Percentiles rank a stretch among this genome's conserved stretches.
These are phyloP conservation scores for Prionailurus bengalensis DNA, from an alignment of 2,113 vertebrate species.

Conservation along the genomic window DNA sequence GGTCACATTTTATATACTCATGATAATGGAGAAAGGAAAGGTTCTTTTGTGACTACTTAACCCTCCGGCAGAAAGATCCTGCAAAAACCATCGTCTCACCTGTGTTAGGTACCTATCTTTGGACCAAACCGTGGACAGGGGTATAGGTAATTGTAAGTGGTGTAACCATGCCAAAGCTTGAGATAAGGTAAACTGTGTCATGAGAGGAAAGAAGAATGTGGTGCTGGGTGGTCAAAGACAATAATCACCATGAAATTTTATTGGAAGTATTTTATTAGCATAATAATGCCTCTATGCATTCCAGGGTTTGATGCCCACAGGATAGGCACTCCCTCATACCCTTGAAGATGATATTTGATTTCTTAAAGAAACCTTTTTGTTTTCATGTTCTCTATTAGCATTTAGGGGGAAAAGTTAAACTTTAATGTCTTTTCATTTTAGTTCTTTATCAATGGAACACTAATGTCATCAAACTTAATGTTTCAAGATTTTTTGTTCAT, in stretches of 20 bases:
- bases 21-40: background rate
- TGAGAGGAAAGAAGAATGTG: background rate
- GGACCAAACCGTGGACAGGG: background rate
- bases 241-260: background rate
- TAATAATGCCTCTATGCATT: background rate
- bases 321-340: background rate
- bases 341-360: background rate
- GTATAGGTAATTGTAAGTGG: background rate
- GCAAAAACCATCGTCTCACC: background rate
- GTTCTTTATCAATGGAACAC: background rate
- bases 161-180: background rate
- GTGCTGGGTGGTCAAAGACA: background rate
- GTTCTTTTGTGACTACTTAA: background rate
- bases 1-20: background rate
- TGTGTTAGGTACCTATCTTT: background rate
- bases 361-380: background rate
- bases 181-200: background rate
- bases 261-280: background rate
- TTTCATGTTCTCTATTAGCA: slow-evolving; percentile 6
- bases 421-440: background rate
- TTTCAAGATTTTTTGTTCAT: slow-evolving; percentile 21
- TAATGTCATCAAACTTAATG: background rate
- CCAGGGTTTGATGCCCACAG: background rate
- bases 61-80: background rate
- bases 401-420: background rate